Evolutionary conservation across 2,797 vertebrate genomes (phyloP).

Genomic region (Notolepis coatsorum): DNA sequence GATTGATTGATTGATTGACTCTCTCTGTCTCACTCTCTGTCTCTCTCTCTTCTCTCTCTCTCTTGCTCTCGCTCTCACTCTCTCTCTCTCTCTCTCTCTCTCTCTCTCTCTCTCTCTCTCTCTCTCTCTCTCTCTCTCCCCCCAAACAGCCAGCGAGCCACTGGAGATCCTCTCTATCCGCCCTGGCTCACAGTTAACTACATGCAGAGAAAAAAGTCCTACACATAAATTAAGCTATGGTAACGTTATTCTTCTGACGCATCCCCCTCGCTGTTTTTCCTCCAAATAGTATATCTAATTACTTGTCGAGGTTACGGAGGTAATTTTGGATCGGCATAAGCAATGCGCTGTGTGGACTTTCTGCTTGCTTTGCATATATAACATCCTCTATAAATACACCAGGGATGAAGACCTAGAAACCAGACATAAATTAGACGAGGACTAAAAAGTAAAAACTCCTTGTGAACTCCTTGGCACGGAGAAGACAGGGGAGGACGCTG

Average conservation of each 20-base stretch:
- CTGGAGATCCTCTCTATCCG: background rate
- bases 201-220: slow-evolving; percentile 33
- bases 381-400: background rate
- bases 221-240: slow-evolving; percentile 16
- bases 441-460: background rate
- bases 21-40: no score
- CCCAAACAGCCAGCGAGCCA: slow-evolving; percentile 4
- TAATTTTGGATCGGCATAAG: slow-evolving; percentile 27
- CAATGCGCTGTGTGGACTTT: slow-evolving; percentile 1
- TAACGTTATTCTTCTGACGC: slow-evolving; percentile 16
- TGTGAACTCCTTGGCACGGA: no score
- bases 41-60: no score
- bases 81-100: no score
- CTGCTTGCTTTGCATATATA: background rate
- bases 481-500: background rate
- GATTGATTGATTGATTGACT: no score
- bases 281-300: slow-evolving; percentile 36
- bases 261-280: slow-evolving; percentile 23
- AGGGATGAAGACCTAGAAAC: no score
- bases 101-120: no score
- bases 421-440: background rate
- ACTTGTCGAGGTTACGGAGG: slow-evolving; percentile 15
- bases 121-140: no score
- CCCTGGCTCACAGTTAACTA: slow-evolving; percentile 25
- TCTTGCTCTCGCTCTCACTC: no score